phyloP scores from a whole-genome alignment of 2,797 vertebrate species.

The Eremophila alpestris region DNA sequence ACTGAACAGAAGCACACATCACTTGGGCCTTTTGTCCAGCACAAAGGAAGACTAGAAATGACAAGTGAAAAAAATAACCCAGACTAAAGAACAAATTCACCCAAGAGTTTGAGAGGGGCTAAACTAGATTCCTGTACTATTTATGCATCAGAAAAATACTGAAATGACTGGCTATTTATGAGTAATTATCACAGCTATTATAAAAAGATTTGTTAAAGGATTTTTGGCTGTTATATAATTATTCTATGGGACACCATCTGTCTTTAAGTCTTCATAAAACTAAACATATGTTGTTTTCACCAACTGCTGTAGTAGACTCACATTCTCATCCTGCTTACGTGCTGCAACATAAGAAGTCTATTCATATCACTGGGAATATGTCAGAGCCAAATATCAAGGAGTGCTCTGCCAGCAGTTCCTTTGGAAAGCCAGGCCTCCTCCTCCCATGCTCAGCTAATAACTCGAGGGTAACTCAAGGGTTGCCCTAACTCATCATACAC shows the following conservation, averaged over 20 bases:
- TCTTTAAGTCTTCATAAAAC: slow-evolving; percentile 66
- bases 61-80: background rate
- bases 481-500: background rate
- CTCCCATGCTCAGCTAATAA: background rate
- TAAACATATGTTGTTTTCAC: slow-evolving; percentile 68
- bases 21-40: background rate
- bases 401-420: background rate
- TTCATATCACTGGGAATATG: background rate
- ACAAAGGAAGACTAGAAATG: background rate
- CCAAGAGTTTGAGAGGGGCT: background rate
- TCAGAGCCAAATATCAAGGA: background rate
- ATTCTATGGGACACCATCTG: slow-evolving; percentile 71
- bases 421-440: background rate
- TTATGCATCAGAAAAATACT: background rate
- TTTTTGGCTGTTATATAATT: slow-evolving; percentile 61
- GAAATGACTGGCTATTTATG: slow-evolving; percentile 30
- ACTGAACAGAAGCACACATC: background rate
- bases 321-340: slow-evolving; percentile 6
- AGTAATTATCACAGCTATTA: slow-evolving; percentile 48
- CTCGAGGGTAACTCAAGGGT: background rate
- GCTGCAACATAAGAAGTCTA: slow-evolving; percentile 15
- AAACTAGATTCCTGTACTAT: background rate
- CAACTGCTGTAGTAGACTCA: slow-evolving; percentile 32
- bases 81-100: background rate
- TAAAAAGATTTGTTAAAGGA: slow-evolving; percentile 60